Conservation (phyloP, 2,113 vertebrate genomes). For the Setophaga petechia region DNA sequence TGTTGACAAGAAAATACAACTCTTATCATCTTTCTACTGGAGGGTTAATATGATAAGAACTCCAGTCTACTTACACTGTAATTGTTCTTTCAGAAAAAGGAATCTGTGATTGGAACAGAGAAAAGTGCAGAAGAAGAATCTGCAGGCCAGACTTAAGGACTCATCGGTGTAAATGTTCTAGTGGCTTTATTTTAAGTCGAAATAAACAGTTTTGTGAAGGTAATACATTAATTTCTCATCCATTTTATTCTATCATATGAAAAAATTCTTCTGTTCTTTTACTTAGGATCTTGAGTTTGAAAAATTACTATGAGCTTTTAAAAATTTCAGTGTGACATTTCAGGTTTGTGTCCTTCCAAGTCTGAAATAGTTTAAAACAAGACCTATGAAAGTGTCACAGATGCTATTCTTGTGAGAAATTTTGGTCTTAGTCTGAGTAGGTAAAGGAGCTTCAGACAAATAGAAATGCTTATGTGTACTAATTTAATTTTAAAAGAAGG, state of each 20-base stretch:
- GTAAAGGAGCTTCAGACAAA: background rate
- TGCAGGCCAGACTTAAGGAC: slow-evolving; percentile 66
- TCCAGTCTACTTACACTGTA: background rate
- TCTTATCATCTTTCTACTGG: background rate
- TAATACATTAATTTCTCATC: background rate
- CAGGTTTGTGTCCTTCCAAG: background rate
- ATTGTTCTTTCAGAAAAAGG: slow-evolving; percentile 61
- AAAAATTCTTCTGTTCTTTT: background rate
- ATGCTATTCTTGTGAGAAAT: background rate
- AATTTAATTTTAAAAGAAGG: background rate
- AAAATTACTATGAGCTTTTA: background rate
- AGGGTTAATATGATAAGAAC: background rate
- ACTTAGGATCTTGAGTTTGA: background rate
- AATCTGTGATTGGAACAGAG: slow-evolving; percentile 68
- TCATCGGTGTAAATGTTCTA: slow-evolving; percentile 77
- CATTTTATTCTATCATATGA: background rate
- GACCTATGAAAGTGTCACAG: background rate
- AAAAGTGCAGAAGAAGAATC: slow-evolving; percentile 63
- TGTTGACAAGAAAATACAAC: background rate
- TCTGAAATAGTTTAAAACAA: background rate
- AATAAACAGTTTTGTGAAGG: slow-evolving; percentile 88
- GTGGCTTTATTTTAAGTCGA: slow-evolving; percentile 81
- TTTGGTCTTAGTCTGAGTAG: background rate
- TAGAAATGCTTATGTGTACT: background rate
- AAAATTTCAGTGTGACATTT: background rate